Percentiles rank a stretch among this genome's conserved stretches.
These are phyloP conservation scores for Drosophila pegasa DNA, from an alignment of 2,888 invertebrate species.

Conservation along the genomic window DNA sequence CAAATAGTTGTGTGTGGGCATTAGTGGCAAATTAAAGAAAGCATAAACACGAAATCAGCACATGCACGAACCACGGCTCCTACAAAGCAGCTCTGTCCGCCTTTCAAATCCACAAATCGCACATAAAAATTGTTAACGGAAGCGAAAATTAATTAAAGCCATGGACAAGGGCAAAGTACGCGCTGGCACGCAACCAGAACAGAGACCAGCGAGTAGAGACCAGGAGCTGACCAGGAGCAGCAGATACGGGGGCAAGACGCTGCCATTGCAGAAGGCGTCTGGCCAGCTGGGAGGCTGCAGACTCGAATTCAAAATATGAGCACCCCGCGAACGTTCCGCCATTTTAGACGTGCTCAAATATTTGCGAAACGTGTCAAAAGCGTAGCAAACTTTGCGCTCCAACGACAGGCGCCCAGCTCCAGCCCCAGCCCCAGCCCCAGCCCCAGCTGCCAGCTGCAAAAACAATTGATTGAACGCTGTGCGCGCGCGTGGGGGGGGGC, in stretches of 20 bases:
- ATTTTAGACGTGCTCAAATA: constrained; percentile 83
- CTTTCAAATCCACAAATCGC: constrained; percentile 46
- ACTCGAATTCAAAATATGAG: constrained; percentile 69
- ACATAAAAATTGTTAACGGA: constrained; percentile 82
- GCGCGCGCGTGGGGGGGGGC: constrained; percentile 18
- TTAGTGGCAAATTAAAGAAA: constrained; percentile 79
- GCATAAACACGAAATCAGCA: constrained; percentile 65
- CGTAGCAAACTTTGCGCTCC: constrained; percentile 72
- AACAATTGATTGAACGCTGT: constrained; percentile 67
- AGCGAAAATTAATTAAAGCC: constrained; percentile 81
- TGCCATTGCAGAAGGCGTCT: background rate
- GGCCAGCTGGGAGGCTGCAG: constrained; percentile 39
- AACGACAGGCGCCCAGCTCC: constrained; percentile 17
- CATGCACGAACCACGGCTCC: constrained; percentile 60
- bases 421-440: background rate
- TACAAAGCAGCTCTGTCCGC: constrained; percentile 31
- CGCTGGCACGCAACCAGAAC: constrained; percentile 78
- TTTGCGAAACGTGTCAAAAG: constrained; percentile 84
- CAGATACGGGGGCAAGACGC: background rate
- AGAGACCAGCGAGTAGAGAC: too few relatives aligned
- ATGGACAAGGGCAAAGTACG: constrained; percentile 72
- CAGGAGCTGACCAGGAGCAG: background rate
- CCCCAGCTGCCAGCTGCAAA: constrained; percentile 6
- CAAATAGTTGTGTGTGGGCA: constrained; percentile 43
- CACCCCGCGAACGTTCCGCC: constrained; percentile 71